A percentile compares a stretch with the other conserved stretches of the same genome.
Evolutionary conservation across 1,140 invertebrate species (phyloP).

Genomic region (Hycleus phaleratus): DNA sequence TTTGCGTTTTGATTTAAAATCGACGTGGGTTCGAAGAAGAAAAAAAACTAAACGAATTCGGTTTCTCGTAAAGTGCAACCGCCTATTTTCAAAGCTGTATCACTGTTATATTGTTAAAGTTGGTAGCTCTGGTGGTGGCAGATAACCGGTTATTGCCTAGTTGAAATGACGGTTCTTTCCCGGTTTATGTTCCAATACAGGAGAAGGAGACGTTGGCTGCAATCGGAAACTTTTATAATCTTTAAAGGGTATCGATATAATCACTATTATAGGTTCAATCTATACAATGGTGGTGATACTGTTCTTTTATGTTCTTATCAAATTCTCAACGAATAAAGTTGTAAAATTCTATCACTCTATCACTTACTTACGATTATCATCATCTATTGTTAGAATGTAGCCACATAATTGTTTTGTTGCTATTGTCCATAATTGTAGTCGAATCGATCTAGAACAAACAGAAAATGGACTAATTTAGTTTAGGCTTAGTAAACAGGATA

Average conservation of each 20-base stretch:
- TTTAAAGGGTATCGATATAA: conserved; percentile 8
- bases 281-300: conserved; percentile 1
- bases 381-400: no score
- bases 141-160: conserved; percentile 21
- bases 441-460: no score
- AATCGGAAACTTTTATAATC: conserved; percentile 16
- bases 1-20: no score
- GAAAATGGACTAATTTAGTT: no score
- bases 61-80: conserved; percentile 12
- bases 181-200: conserved; percentile 9
- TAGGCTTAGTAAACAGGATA: no score
- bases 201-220: not conserved
- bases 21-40: no score
- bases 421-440: no score
- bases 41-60: no score
- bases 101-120: conserved; percentile 18
- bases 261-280: conserved; percentile 1
- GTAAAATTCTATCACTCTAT: no score
- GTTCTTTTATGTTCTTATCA: conserved; percentile 3
- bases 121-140: conserved; percentile 14
- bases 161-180: conserved; percentile 8
- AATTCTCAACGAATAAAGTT: no score
- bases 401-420: no score
- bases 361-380: no score
- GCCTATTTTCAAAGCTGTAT: conserved; percentile 17